phyloP scores from a whole-genome alignment of 2,113 vertebrate species.

The Aramus guarauna region DNA sequence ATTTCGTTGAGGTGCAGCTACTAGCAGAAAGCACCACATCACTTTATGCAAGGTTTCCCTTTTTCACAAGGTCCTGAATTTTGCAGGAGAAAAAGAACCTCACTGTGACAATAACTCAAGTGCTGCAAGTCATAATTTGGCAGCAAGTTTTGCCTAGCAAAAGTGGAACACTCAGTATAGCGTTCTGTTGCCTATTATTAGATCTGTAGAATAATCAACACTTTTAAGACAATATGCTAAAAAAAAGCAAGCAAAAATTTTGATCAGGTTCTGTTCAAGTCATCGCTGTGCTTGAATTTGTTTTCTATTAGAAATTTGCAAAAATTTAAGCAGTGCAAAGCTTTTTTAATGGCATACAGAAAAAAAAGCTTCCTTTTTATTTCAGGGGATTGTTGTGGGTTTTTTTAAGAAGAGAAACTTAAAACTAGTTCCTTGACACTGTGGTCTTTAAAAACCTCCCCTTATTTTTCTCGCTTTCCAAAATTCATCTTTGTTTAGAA shows the following conservation, averaged over 20 bases:
- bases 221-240: background rate
- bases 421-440: background rate
- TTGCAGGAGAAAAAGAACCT: background rate
- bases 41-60: background rate
- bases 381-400: background rate
- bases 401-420: background rate
- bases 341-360: background rate
- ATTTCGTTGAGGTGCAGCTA: background rate
- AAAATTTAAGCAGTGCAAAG: background rate
- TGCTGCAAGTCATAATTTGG: background rate
- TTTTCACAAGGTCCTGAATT: background rate
- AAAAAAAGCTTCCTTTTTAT: background rate
- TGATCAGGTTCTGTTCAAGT: background rate
- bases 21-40: background rate
- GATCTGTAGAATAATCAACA: background rate
- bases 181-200: background rate
- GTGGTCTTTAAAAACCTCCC: background rate
- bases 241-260: background rate
- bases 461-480: background rate
- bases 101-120: background rate
- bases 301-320: background rate
- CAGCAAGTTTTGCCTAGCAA: background rate
- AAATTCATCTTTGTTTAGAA: background rate
- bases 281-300: background rate
- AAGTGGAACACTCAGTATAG: background rate